A percentile compares a stretch with the other conserved stretches of the same genome.
Conservation (phyloP, 2,797 vertebrate genomes). For the Prionace glauca region DNA sequence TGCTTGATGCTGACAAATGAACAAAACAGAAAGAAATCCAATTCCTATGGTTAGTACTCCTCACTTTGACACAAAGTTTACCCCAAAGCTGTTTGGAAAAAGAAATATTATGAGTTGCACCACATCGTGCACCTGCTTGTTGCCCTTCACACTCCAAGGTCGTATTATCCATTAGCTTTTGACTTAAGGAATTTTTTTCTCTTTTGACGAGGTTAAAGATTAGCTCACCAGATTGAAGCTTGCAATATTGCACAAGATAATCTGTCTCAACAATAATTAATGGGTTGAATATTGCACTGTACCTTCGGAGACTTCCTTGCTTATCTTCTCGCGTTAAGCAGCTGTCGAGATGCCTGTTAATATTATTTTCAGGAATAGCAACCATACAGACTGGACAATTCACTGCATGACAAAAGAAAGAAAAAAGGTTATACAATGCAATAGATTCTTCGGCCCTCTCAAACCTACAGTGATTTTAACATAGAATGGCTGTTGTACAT, state of each 20-base stretch:
- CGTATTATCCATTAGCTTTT: neutral
- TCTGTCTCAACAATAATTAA: neutral
- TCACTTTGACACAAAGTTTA: neutral
- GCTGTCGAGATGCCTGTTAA: constrained; percentile 84
- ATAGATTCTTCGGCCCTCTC: neutral
- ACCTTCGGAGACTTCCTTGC: constrained; percentile 85
- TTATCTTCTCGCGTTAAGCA: constrained; percentile 79
- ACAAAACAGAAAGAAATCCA: neutral
- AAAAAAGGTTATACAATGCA: neutral
- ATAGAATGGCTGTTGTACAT: neutral
- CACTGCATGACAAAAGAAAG: constrained; percentile 60
- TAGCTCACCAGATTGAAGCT: neutral
- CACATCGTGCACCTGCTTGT: neutral
- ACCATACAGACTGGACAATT: constrained; percentile 85
- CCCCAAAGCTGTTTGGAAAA: neutral
- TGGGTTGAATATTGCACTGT: neutral
- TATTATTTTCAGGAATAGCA: constrained; percentile 64
- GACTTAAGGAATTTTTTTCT: neutral
- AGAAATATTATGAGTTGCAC: neutral
- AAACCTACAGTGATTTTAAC: neutral
- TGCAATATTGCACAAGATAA: neutral
- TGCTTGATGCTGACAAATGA: neutral
- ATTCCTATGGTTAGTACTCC: neutral
- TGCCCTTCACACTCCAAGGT: neutral
- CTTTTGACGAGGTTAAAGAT: neutral